A percentile compares a stretch with the other conserved stretches of the same genome.
Conservation (phyloP, 2,888 invertebrate species). For the Sthenelais limicola region DNA sequence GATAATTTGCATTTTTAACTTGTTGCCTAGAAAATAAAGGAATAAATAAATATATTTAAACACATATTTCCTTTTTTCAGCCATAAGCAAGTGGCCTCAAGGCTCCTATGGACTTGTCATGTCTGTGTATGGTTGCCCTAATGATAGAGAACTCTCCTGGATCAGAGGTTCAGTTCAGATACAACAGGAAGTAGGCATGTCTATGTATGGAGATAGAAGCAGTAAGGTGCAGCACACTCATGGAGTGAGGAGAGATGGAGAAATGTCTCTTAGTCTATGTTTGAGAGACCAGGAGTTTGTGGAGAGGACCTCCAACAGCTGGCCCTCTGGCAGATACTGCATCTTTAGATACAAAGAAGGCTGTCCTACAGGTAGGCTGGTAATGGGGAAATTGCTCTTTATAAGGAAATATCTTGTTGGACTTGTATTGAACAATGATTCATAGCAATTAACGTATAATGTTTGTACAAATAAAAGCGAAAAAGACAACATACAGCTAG, state of each 20-base stretch:
- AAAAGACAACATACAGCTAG: too few species aligned
- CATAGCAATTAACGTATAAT: too few species aligned
- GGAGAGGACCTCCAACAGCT: neutral
- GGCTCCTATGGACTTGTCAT: constrained; percentile 15
- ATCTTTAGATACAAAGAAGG: neutral
- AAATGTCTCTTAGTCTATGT: neutral
- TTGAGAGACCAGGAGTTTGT: constrained; percentile 18
- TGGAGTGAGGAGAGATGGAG: neutral
- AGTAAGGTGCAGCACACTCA: too few species aligned
- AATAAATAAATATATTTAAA: too few species aligned
- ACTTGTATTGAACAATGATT: too few species aligned
- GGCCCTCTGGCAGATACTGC: constrained; percentile 6
- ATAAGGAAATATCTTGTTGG: too few species aligned
- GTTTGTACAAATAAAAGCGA: too few species aligned
- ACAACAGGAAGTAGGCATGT: neutral
- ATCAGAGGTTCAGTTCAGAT: neutral
- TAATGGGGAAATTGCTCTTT: too few species aligned
- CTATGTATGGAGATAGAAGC: constrained; percentile 4
- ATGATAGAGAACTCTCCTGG: constrained; percentile 1
- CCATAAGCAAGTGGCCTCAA: constrained; percentile 21
- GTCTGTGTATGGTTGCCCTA: constrained; percentile 27
- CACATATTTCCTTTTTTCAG: too few species aligned
- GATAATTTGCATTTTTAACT: too few species aligned
- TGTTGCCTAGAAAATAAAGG: too few species aligned
- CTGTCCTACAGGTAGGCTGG: constrained; percentile 10